Evolutionary conservation across 2,888 invertebrate species (phyloP), one percentile per base, ranked within the genome.

Genomic region (Drosophila cognata): DNA sequence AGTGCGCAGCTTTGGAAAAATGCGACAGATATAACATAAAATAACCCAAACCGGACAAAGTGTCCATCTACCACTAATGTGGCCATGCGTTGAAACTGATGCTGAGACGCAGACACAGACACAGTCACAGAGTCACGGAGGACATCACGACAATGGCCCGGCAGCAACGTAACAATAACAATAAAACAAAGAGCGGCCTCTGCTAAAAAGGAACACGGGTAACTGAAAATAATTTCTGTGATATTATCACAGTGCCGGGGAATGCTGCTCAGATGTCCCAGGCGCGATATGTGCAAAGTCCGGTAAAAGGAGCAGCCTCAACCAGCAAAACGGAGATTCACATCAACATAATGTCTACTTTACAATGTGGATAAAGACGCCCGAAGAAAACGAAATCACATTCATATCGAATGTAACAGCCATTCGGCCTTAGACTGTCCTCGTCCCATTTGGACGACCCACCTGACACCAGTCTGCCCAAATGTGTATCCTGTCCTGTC

Each of bases 301-400:
- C 29, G 21, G 43, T 43, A 57, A 57, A 57, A 43, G 57, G 57
- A 67, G 68, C 50, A 46, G 25, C 16, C 46, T 16, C 68, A n/a
- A 43, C 33, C 66, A 29, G 46, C 69, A 29, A 35, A 53, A 53
- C n/a, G 51, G 69, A 83, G 78, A 82, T 77, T 72, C 80, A 81
- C 90, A 92, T 92, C 92, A 91, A 91, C 91, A 91, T 91, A 90
- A 92, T 91, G 92, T 91, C 91, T 91, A 91, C 90, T 92, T 92
- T 92, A 92, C 91, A 90, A 82, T 86, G 91, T 88, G 91, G 90
- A 90, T 91, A 90, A 89, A 89, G 85, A 87, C 82, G 70, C 64
- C 62, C 75, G 57, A 82, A 77, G 81, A 82, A 78, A 82, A 84
- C 81, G 74, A 88, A 89, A 87, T 90, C 89, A 85, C 89, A 88